A percentile compares a stretch with the other conserved stretches of the same genome.
These are phyloP conservation scores for Halcyon leucocephala DNA, from an alignment of 2,797 vertebrate species.

Conservation along the genomic window DNA sequence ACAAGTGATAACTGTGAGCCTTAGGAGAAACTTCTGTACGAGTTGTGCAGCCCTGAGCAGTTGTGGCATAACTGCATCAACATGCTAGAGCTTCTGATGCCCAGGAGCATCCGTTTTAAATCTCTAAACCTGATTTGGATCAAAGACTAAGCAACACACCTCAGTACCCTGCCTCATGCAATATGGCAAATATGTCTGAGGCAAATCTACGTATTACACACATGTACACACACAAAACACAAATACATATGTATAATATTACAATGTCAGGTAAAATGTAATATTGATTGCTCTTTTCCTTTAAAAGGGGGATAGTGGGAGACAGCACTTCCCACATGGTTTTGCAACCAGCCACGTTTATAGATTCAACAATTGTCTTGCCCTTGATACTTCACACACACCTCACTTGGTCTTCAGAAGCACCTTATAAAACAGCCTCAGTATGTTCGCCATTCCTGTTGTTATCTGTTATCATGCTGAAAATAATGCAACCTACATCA, in stretches of 20 bases:
- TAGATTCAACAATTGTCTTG: neutral
- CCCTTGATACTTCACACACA: accelerated
- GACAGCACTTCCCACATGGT: neutral
- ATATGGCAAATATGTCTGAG: neutral
- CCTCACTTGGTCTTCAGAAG: neutral
- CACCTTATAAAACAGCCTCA: neutral
- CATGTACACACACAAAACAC: neutral
- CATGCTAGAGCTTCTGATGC: neutral
- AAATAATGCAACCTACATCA: neutral
- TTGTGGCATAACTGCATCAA: neutral
- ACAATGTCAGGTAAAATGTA: neutral
- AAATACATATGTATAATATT: neutral
- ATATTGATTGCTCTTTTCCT: neutral
- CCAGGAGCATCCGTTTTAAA: neutral
- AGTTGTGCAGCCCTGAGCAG: neutral
- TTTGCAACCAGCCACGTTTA: neutral
- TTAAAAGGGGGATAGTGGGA: neutral
- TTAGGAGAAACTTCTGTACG: neutral
- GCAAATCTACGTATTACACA: neutral
- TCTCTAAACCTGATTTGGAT: neutral
- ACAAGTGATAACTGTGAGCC: neutral
- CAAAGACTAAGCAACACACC: neutral
- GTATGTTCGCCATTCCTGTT: neutral
- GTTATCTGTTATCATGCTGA: neutral
- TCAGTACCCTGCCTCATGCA: neutral